These are phyloP conservation scores for Cataglyphis livida DNA, from an alignment of 2,888 invertebrate genomes.

Conservation along the genomic window DNA sequence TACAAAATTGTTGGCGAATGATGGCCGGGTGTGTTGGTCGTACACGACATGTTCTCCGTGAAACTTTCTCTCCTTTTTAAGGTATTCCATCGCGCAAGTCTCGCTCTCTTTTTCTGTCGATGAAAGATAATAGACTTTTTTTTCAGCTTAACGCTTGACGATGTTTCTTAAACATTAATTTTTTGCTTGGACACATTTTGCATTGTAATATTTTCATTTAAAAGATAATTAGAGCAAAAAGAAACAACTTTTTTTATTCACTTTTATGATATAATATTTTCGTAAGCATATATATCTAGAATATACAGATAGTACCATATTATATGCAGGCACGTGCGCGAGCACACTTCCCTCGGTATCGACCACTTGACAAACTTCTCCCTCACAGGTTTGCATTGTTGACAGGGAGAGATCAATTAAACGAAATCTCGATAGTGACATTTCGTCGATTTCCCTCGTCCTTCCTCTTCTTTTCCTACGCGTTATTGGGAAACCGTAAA, in stretches of 20 bases:
- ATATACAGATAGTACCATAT: constrained; percentile 1
- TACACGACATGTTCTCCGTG: constrained; percentile 47
- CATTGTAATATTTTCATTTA: not conserved
- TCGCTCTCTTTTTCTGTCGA: not conserved
- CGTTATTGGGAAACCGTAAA: constrained; percentile 68
- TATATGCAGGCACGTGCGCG: constrained; percentile 25
- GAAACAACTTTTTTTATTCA: not conserved
- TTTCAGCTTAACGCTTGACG: not conserved
- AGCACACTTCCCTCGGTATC: constrained; percentile 5
- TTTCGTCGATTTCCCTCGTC: constrained; percentile 65
- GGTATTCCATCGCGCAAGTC: constrained; percentile 57
- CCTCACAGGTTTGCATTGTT: constrained; percentile 32
- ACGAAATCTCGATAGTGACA: constrained; percentile 79
- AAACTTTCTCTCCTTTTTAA: constrained; percentile 62
- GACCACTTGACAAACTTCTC: constrained; percentile 28
- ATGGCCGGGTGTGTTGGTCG: constrained; percentile 44
- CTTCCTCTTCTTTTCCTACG: not conserved
- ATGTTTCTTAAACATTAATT: not conserved
- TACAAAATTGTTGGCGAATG: constrained; percentile 59
- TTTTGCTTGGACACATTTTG: not conserved
- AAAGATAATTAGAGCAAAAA: not conserved
- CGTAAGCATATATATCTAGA: not conserved
- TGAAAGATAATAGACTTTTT: not conserved
- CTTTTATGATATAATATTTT: not conserved
- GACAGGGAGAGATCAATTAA: constrained; percentile 78